These are phyloP conservation scores for Rotaria sp. DNA, from an alignment of 2,888 invertebrate species.

Conservation along the genomic window DNA sequence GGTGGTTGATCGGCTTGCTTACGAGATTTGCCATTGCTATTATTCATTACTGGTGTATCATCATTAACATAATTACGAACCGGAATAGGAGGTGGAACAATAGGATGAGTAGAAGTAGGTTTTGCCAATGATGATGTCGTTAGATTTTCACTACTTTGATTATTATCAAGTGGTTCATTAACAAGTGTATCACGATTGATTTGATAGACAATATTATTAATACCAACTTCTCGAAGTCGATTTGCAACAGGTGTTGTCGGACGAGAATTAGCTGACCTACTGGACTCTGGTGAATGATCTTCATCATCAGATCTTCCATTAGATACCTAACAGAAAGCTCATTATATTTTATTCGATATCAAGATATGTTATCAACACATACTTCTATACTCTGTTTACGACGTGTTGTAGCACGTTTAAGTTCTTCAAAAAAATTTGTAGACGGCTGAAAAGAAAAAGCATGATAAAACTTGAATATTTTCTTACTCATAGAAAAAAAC, in stretches of 20 bases:
- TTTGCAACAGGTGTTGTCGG: neutral
- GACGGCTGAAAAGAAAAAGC: neutral
- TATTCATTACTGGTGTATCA: neutral
- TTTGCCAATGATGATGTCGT: neutral
- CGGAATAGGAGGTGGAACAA: neutral
- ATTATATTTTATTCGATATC: neutral
- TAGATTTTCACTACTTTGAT: neutral
- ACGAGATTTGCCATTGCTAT: neutral
- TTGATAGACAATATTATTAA: slow-evolving; percentile 19
- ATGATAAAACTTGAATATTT: too few relatives aligned
- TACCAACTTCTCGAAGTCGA: neutral
- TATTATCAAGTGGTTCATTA: neutral
- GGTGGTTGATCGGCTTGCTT: neutral
- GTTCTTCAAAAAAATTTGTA: neutral
- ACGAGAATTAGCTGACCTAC: neutral
- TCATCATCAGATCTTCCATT: slow-evolving; percentile 8
- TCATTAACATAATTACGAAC: neutral
- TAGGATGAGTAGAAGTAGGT: neutral
- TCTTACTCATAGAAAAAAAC: neutral
- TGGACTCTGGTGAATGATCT: neutral
- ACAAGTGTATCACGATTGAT: slow-evolving; percentile 1
- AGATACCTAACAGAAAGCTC: neutral
- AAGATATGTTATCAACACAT: neutral
- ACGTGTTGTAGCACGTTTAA: neutral
- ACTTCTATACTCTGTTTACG: neutral